Evolutionary conservation across 2,113 vertebrate species (phyloP), one percentile per base, ranked within the genome.

Genomic region (Fukomys damarensis): DNA sequence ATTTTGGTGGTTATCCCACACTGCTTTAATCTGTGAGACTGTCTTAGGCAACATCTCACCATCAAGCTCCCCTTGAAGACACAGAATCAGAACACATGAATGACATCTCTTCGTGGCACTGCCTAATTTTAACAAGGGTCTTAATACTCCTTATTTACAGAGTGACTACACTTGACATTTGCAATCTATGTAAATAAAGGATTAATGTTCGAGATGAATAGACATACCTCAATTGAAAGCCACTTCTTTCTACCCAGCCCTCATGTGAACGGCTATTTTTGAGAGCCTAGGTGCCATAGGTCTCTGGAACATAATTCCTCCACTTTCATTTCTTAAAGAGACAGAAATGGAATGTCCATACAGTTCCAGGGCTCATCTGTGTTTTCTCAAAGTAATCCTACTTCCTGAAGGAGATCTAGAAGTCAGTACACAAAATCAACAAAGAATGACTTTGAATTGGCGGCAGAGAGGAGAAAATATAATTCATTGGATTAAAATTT

Each of bases 401-500:
- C n/a, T 74, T 97, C 5, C 41, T 95, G 54, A 95, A 95, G 81
- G 84, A 94, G 89, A 97, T 93, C 35, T 84, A 90, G 87, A 96
- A 96, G 80, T 38, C 76, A 95, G 65, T 74, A 66, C 43, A 86
- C n/a, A 79, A 1, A 1, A 77, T 90, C 82, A 95, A 91, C 81
- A 95, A 92, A 95, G 79, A 68, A 93, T 59, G 81, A 90, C 90
- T 94, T 96, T 93, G 89, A 96, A 94, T 86, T 82, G 70, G 49
- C 92, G 95, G 92, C 96, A 80, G 30, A 93, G 68, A 24, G 17
- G 22, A 96, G 82, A 86, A 96, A 96, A 93, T 66, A 96, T 81
- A 97, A 96, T 97, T 96, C 82, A 59, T 11, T 82, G 92, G 65
- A 95, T 97, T 92, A 93, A 96, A 97, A 82, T 93, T 97, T 97